Percentiles rank a stretch among this genome's conserved stretches.
These are phyloP conservation scores for Conus ventricosus DNA, from an alignment of 1,140 invertebrate genomes.

Conservation along the genomic window DNA sequence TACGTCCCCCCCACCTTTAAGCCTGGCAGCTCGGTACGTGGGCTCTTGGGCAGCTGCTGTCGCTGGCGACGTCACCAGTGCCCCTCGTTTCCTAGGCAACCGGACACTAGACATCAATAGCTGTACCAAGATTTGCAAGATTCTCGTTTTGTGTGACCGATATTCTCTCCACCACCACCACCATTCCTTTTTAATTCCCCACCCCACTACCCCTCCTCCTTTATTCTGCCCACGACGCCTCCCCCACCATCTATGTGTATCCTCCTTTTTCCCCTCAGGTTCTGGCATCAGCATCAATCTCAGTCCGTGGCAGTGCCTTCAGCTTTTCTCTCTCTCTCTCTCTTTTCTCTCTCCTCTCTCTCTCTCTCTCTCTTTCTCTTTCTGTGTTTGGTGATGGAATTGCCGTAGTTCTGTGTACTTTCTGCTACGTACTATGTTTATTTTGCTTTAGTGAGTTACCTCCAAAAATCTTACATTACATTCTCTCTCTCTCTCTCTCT, in stretches of 20 bases:
- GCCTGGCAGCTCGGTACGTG: no score
- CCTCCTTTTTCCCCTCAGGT: not conserved
- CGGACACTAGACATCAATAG: slow-evolving; percentile 58
- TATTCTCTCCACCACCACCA: not conserved
- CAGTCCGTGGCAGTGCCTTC: not conserved
- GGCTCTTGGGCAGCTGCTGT: not conserved
- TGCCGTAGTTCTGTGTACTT: no score
- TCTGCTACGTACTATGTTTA: no score
- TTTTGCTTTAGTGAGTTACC: no score
- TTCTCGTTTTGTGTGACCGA: slow-evolving; percentile 17
- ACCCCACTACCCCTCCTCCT: not conserved
- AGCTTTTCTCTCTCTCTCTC: not conserved
- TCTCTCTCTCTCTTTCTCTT: not conserved
- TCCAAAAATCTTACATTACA: no score
- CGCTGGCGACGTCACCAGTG: not conserved
- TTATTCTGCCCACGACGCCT: not conserved
- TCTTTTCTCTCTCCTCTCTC: not conserved
- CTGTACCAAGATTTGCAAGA: slow-evolving; percentile 27
- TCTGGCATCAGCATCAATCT: not conserved
- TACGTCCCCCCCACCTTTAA: no score
- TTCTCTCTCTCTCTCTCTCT: not conserved
- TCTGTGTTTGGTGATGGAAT: no score
- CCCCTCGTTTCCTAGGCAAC: slow-evolving; percentile 50
- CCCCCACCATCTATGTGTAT: not conserved
- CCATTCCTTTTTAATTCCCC: not conserved